phyloP scores from a whole-genome alignment of 1,140 invertebrate species.

The Drosophila chauvacae region DNA sequence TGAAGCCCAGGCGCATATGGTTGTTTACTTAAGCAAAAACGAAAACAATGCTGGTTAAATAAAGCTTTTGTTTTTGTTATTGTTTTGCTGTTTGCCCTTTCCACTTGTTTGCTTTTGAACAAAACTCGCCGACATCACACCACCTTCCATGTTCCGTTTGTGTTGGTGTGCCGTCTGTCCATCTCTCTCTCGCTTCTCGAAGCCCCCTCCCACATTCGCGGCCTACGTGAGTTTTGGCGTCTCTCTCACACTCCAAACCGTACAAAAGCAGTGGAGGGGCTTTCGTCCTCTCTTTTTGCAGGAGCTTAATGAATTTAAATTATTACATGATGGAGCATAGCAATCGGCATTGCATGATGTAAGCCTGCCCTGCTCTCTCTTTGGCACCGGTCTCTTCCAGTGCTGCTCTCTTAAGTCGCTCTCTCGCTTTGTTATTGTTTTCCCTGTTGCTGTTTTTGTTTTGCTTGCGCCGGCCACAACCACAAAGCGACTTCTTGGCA shows the following conservation, averaged over 20 bases:
- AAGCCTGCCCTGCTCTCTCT: conserved; percentile 37
- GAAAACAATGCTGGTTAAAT: conserved; percentile 52
- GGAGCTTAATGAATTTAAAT: conserved; percentile 26
- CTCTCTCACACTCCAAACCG: conserved; percentile 18
- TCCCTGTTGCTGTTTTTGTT: conserved; percentile 68
- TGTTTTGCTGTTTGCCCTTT: conserved; percentile 59
- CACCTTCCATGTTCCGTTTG: conserved; percentile 41
- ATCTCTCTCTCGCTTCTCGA: conserved; percentile 38
- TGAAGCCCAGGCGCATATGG: conserved; percentile 34
- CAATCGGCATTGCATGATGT: conserved; percentile 38
- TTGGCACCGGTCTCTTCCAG: conserved; percentile 72
- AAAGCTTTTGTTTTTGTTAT: conserved; percentile 34
- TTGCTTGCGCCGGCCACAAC: conserved; percentile 50
- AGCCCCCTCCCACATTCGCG: conserved; percentile 32
- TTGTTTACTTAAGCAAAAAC: conserved; percentile 51
- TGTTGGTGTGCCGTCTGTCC: conserved; percentile 12
- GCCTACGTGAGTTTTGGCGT: conserved; percentile 63
- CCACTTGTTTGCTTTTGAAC: conserved; percentile 68
- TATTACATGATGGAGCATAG: conserved; percentile 16
- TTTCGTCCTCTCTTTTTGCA: conserved; percentile 40
- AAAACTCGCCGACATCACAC: conserved; percentile 72
- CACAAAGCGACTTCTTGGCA: conserved; percentile 62
- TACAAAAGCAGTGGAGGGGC: conserved; percentile 3
- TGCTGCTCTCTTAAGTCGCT: conserved; percentile 41
- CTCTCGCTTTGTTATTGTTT: conserved; percentile 70